Base-by-base conservation (phyloP, 1,140 invertebrate genomes). In the Cyclargus thomasi region DNA sequence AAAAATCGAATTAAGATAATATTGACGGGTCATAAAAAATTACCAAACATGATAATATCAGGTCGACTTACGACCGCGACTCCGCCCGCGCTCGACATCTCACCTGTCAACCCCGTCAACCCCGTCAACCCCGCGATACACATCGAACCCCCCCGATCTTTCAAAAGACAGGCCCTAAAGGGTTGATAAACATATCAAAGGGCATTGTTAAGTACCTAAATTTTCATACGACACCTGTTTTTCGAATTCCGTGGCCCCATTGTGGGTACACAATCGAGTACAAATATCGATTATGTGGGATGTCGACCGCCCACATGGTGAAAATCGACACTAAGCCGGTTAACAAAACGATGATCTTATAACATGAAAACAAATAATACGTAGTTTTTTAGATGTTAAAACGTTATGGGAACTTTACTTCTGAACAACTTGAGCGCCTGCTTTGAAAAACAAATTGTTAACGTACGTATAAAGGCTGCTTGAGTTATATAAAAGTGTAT, bases 151-250 rank as follows among this genome's bases (percentile, higher is more conserved):
- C 63, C 77, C 62, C 75, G 67, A 82, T 88, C 88, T 81, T 88
- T 86, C 70, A 75, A 77, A 78, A 84, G 79, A 76, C 84, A 81
- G 79, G 79, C 86, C 88, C 80, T 74, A 88, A 86, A 88, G 88
- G 83, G 81, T 88, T 88, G 85, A 90, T 90, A 88, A 88, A 88
- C 83, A 88, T 90, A 88, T 90, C 83, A 88, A 88, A 88, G 74
- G 71, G 59, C 64, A 72, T 77, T 74, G 68, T 74, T 68, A 69
- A 75, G 73, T 79, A 73, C 76, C 71, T 71, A 72, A 79, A 72
- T 77, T 79, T 74, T 74, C 62, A 78, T 72, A 79, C 69, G 73
- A 85, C 81, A 87, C 86, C 85, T 89, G 83, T 90, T 86, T 86
- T 81, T 83, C 80, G 74, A 77, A 69, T 77, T 81, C 73, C 77